Evolutionary conservation across 2,797 vertebrate genomes (phyloP).

Genomic region (Nannoperca obscura): DNA sequence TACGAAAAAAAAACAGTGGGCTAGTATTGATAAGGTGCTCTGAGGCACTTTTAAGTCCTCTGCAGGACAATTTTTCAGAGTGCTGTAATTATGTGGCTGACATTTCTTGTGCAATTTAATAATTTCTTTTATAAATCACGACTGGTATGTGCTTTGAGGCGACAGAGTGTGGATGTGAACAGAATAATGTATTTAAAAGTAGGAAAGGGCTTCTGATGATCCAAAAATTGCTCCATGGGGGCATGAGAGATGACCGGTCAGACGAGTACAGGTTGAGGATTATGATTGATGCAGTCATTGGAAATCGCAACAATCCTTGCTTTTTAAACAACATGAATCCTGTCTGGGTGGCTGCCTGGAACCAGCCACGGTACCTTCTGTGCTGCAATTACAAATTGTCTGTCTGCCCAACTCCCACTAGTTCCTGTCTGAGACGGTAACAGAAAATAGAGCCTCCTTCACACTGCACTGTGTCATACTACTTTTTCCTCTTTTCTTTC

Average conservation of each 20-base stretch:
- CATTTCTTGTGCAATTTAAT: conserved; percentile 72
- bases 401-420: conserved; percentile 42
- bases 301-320: conserved; percentile 58
- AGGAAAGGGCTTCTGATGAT: conserved; percentile 38
- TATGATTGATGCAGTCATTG: conserved; percentile 59
- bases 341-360: conserved; percentile 47
- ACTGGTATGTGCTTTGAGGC: conserved; percentile 61
- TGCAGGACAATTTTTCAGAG: conserved; percentile 73
- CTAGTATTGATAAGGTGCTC: conserved; percentile 72
- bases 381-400: conserved; percentile 55
- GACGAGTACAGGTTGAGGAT: conserved; percentile 21
- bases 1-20: conserved; percentile 41
- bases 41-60: conserved; percentile 64
- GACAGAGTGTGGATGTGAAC: conserved; percentile 45
- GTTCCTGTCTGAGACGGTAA: conserved; percentile 28
- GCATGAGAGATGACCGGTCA: conserved; percentile 29
- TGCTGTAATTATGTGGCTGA: conserved; percentile 74
- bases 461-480: background rate
- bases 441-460: conserved; percentile 28
- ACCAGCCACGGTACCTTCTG: conserved; percentile 39
- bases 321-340: conserved; percentile 45
- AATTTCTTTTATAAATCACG: conserved; percentile 75
- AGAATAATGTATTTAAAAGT: conserved; percentile 69
- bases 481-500: conserved; percentile 14
- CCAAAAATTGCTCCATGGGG: conserved; percentile 42